Conservation (phyloP, 2,888 invertebrate genomes). For the Synanthedon tipuliformis region DNA sequence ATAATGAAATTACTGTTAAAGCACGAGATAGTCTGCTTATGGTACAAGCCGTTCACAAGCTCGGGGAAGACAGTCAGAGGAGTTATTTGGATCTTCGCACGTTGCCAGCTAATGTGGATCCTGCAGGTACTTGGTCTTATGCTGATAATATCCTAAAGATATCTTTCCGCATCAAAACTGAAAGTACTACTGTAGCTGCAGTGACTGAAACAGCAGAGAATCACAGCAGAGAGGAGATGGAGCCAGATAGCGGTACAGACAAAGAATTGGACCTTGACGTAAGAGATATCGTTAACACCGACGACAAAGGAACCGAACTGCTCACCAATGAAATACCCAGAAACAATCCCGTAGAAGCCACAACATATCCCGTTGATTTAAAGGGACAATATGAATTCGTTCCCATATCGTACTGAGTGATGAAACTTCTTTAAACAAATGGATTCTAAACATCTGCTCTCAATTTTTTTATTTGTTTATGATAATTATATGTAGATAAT, state of each 20-base stretch:
- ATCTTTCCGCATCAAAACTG: background rate
- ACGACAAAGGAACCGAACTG: background rate
- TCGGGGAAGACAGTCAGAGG: background rate
- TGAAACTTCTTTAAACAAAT: too few relatives aligned
- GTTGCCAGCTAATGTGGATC: background rate
- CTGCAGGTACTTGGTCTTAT: background rate
- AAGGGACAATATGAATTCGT: background rate
- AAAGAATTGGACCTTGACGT: conserved; percentile 27
- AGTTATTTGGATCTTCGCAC: background rate
- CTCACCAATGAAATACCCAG: background rate
- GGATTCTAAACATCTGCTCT: too few relatives aligned
- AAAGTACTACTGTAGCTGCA: conserved; percentile 5
- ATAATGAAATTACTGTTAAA: background rate
- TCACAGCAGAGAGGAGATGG: conserved; percentile 36
- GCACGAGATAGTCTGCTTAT: background rate
- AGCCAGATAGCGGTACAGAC: conserved; percentile 12
- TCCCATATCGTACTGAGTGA: conserved; percentile 8
- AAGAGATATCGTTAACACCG: conserved; percentile 1
- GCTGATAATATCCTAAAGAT: background rate
- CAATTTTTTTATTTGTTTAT: too few relatives aligned
- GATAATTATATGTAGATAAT: too few relatives aligned
- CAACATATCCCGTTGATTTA: background rate
- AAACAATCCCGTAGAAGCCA: background rate
- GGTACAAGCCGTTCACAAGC: background rate
- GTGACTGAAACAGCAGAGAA: conserved; percentile 11